Conservation (phyloP, 2,113 vertebrate genomes). For the Strix uralensis region DNA sequence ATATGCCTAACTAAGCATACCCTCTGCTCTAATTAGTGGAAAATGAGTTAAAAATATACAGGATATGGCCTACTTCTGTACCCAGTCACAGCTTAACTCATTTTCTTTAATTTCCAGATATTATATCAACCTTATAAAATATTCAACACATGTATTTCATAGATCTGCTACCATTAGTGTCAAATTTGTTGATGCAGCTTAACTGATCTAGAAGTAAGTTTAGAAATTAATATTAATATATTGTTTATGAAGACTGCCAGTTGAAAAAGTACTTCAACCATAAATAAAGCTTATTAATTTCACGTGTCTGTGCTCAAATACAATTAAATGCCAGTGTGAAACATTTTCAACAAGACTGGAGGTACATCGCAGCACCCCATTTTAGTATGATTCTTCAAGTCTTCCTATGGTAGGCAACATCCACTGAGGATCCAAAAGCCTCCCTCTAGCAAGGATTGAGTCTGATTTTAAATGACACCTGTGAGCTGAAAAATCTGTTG, state of each 20-base stretch:
- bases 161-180: slow-evolving; percentile 19
- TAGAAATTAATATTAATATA: slow-evolving; percentile 35
- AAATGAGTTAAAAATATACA: slow-evolving; percentile 58
- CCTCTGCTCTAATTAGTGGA: slow-evolving; percentile 34
- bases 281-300: slow-evolving; percentile 2
- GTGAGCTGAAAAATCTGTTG: neutral
- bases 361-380: neutral
- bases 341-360: neutral
- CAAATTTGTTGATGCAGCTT: slow-evolving; percentile 12
- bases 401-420: neutral
- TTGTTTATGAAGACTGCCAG: neutral
- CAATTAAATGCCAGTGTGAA: neutral
- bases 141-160: slow-evolving; percentile 20
- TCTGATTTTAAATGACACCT: neutral
- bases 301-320: neutral
- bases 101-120: slow-evolving; percentile 54
- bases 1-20: slow-evolving; percentile 50
- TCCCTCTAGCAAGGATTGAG: neutral
- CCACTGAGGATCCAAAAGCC: neutral
- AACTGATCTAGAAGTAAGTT: slow-evolving; percentile 17
- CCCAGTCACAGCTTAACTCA: neutral
- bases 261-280: neutral
- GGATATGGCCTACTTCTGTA: slow-evolving; percentile 35
- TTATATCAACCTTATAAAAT: slow-evolving; percentile 40
- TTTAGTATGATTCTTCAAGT: neutral